phyloP scores from a whole-genome alignment of 2,113 vertebrate genomes.

The Mola mola region DNA sequence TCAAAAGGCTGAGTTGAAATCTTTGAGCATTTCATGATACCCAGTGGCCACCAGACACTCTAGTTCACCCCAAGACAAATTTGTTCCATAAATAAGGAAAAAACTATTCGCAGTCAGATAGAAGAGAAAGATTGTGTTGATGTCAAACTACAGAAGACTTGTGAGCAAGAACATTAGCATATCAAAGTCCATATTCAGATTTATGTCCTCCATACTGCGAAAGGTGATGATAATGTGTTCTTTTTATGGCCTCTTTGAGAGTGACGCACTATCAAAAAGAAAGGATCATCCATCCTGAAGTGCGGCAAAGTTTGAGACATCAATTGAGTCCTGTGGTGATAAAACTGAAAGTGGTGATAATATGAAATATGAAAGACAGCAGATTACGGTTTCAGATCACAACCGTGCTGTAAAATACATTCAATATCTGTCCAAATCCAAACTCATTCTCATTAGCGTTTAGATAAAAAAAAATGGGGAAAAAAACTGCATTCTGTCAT shows the following conservation, averaged over 20 bases:
- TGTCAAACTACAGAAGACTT: constrained; percentile 14
- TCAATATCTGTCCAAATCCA: constrained; percentile 45
- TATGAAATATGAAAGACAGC: constrained; percentile 20
- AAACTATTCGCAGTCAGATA: background rate
- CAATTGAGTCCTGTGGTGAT: constrained; percentile 14
- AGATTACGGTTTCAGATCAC: constrained; percentile 50
- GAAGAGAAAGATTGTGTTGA: constrained; percentile 25
- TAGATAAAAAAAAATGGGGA: constrained; percentile 51
- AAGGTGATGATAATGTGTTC: constrained; percentile 50
- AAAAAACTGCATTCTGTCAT: constrained; percentile 27
- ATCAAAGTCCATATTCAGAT: constrained; percentile 54
- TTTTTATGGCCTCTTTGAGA: constrained; percentile 42
- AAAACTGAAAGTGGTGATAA: constrained; percentile 15
- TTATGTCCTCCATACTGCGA: constrained; percentile 40
- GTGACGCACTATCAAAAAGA: constrained; percentile 30
- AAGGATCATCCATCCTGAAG: constrained; percentile 36
- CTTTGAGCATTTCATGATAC: background rate
- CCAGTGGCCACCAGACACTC: background rate
- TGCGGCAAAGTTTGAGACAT: constrained; percentile 17
- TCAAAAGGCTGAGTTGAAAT: constrained; percentile 10
- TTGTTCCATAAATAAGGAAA: background rate
- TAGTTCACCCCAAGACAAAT: background rate
- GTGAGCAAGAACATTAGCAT: constrained; percentile 45
- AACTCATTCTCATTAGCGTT: constrained; percentile 66
- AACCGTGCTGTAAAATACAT: constrained; percentile 43